Percentiles rank a stretch among this genome's conserved stretches.
Evolutionary conservation across 2,113 vertebrate genomes (phyloP).

Genomic region (Halichoeres trimaculatus): DNA sequence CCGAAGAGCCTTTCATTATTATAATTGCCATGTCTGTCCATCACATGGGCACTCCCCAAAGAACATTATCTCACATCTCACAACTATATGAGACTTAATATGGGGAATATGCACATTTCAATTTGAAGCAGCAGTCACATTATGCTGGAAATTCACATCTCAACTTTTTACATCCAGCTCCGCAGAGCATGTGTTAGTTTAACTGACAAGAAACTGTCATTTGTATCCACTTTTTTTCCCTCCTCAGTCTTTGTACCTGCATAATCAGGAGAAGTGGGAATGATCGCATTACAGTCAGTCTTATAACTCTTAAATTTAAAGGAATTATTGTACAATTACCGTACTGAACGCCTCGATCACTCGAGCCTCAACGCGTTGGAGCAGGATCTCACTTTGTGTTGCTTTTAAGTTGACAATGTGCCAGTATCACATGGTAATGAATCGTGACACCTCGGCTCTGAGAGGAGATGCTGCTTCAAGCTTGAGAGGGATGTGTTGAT

Average conservation of each 20-base stretch:
- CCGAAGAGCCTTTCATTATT: constrained; percentile 73
- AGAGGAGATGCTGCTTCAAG: too few species aligned
- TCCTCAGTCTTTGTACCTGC: not conserved
- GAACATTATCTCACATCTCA: constrained; percentile 52
- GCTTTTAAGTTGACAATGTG: not conserved
- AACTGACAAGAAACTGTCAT: not conserved
- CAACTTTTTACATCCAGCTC: not conserved
- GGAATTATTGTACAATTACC: not conserved
- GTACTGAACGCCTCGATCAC: not conserved
- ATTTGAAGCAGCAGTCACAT: constrained; percentile 33
- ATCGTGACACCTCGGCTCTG: too few species aligned
- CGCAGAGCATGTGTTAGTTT: not conserved
- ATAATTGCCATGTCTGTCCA: constrained; percentile 71
- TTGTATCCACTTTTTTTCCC: not conserved
- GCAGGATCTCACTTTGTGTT: not conserved
- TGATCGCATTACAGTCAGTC: not conserved
- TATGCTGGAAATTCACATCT: constrained; percentile 22
- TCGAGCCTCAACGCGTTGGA: not conserved
- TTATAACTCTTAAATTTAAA: not conserved
- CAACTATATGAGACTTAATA: constrained; percentile 33
- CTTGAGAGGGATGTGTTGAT: too few species aligned
- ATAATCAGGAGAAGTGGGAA: not conserved
- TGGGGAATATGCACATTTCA: constrained; percentile 51
- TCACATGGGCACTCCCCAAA: constrained; percentile 59
- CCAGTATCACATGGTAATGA: not conserved